phyloP scores from a whole-genome alignment of 1,140 invertebrate genomes.

The Ips typographus region DNA sequence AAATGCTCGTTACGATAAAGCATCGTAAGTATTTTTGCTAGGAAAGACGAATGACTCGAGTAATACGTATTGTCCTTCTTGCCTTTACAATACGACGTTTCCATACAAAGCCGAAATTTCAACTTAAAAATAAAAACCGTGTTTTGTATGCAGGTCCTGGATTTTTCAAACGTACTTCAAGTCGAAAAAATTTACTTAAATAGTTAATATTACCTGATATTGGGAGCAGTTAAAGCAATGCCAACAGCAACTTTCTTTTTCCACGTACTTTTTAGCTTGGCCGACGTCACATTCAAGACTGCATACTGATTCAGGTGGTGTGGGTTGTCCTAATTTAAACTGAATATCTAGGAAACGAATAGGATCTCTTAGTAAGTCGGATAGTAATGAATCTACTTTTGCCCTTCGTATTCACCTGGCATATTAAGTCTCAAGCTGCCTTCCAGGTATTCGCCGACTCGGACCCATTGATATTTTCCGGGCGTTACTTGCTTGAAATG shows the following conservation, averaged over 20 bases:
- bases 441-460: constrained; percentile 81
- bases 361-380: not conserved
- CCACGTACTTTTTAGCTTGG: constrained; percentile 88
- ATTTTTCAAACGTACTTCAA: too few relatives aligned
- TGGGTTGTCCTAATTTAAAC: constrained; percentile 73
- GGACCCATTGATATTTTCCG: constrained; percentile 80
- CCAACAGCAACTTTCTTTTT: constrained; percentile 93
- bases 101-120: too few relatives aligned
- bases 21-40: too few relatives aligned
- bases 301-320: constrained; percentile 85
- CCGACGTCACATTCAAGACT: constrained; percentile 82
- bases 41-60: too few relatives aligned
- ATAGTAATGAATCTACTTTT: not conserved
- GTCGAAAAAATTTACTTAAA: too few relatives aligned
- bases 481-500: constrained; percentile 84
- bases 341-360: constrained; percentile 65
- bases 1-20: too few relatives aligned
- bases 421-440: constrained; percentile 78
- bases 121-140: too few relatives aligned
- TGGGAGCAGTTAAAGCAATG: constrained; percentile 92
- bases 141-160: too few relatives aligned
- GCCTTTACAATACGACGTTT: too few relatives aligned
- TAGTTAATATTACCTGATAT: constrained; percentile 69
- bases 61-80: too few relatives aligned
- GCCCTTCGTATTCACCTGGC: constrained; percentile 58